Percentiles rank a stretch among this genome's conserved stretches.
Evolutionary conservation across 2,113 vertebrate species (phyloP).

Genomic region (Cryptomyrus ogoouensis): DNA sequence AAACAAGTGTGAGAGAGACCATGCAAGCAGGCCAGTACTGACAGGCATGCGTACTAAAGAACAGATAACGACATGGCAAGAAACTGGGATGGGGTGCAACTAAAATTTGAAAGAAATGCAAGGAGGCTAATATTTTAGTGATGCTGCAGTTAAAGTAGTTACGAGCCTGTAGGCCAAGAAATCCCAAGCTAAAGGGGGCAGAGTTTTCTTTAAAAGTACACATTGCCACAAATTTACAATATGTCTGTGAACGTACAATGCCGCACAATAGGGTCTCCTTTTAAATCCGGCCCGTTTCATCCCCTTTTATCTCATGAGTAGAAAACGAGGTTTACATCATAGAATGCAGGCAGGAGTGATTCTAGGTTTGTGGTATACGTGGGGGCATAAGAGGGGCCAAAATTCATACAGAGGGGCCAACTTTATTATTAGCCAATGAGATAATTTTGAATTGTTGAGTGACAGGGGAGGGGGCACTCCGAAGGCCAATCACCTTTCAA

Average conservation of each 20-base stretch:
- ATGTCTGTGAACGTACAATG: neutral
- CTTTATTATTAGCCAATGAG: neutral
- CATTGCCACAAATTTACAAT: neutral
- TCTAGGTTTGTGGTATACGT: neutral
- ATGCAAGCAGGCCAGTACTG: constrained; percentile 39
- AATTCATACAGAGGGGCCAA: neutral
- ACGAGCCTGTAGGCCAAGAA: neutral
- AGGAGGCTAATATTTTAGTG: neutral
- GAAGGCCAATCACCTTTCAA: neutral
- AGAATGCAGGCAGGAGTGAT: neutral
- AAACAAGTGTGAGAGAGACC: neutral
- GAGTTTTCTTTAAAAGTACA: neutral
- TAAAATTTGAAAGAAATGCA: neutral
- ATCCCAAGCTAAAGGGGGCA: neutral
- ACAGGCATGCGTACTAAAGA: constrained; percentile 45
- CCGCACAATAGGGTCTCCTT: neutral
- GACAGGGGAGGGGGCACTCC: neutral
- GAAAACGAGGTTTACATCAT: neutral
- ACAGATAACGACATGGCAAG: neutral
- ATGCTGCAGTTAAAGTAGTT: neutral
- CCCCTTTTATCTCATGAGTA: neutral
- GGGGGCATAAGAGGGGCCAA: neutral
- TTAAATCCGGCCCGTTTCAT: neutral
- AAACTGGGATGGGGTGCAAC: constrained; percentile 32
- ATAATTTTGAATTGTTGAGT: neutral